A percentile compares a stretch with the other conserved stretches of the same genome.
Evolutionary conservation across 2,888 invertebrate species (phyloP).

Genomic region (Trypoxylon attenuatum): DNA sequence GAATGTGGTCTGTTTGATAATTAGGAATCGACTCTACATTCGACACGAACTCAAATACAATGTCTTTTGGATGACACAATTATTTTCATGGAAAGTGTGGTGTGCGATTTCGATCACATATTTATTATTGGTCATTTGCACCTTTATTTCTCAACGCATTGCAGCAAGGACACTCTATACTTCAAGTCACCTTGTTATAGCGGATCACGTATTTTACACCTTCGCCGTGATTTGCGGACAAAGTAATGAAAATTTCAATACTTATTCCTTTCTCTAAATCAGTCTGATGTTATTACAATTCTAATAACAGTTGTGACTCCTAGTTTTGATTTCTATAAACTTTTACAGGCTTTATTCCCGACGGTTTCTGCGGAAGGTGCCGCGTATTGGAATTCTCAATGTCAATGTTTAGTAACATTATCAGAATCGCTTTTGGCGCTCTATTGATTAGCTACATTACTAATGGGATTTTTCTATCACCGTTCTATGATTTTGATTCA

Average conservation of each 20-base stretch:
- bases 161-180: background rate
- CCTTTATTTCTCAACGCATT: conserved; percentile 28
- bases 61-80: conserved; percentile 48
- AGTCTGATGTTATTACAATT: background rate
- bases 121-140: conserved; percentile 31
- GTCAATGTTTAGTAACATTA: conserved; percentile 46
- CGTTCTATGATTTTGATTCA: conserved; percentile 45
- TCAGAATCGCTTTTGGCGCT: conserved; percentile 40
- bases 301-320: background rate
- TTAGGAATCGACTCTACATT: conserved; percentile 34
- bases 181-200: background rate
- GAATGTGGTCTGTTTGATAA: background rate
- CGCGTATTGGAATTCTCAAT: conserved; percentile 39
- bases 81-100: conserved; percentile 51
- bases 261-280: background rate
- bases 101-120: conserved; percentile 26
- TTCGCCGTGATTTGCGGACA: conserved; percentile 51
- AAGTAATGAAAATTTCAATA: conserved; percentile 22
- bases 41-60: conserved; percentile 12
- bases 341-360: conserved; percentile 24
- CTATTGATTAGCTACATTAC: conserved; percentile 48
- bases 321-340: background rate
- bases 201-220: conserved; percentile 50
- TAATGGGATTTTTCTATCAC: conserved; percentile 27
- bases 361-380: conserved; percentile 14